Percentiles rank a stretch among this genome's conserved stretches.
phyloP scores from a whole-genome alignment of 2,113 vertebrate genomes.

The Siniperca chuatsi region DNA sequence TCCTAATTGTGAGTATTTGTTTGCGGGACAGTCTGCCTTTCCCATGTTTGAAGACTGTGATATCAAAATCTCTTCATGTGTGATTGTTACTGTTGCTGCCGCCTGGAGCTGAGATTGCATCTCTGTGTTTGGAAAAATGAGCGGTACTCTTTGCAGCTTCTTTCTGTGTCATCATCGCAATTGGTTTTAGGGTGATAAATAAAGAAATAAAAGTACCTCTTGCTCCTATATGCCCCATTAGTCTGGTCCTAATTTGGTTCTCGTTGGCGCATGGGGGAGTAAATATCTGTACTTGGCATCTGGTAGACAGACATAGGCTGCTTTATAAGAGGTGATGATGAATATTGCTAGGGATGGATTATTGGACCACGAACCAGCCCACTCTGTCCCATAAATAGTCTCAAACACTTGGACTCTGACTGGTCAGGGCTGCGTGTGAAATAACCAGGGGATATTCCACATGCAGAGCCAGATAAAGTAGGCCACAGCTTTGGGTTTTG shows the following conservation, averaged over 20 bases:
- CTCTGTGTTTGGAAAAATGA: slow-evolving; percentile 26
- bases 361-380: slow-evolving; percentile 55
- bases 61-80: slow-evolving; percentile 55
- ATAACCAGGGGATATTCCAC: slow-evolving; percentile 55
- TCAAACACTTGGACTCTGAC: slow-evolving; percentile 48
- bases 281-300: slow-evolving; percentile 51
- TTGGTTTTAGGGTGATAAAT: slow-evolving; percentile 34
- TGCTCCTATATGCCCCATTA: slow-evolving; percentile 45
- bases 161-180: slow-evolving; percentile 1
- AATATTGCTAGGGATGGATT: slow-evolving; percentile 54
- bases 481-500: slow-evolving; percentile 52
- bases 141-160: slow-evolving; percentile 8
- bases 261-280: slow-evolving; percentile 10
- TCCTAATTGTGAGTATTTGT: slow-evolving; percentile 81
- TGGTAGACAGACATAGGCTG: slow-evolving; percentile 31
- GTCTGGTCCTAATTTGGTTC: slow-evolving; percentile 55
- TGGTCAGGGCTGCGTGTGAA: slow-evolving; percentile 51
- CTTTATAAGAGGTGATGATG: slow-evolving; percentile 56
- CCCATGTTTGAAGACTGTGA: slow-evolving; percentile 41
- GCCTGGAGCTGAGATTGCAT: slow-evolving; percentile 31
- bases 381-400: slow-evolving; percentile 61
- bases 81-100: slow-evolving; percentile 43
- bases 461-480: slow-evolving; percentile 53
- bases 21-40: slow-evolving; percentile 59
- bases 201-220: slow-evolving; percentile 34